Base-by-base conservation (phyloP, 2,888 invertebrate genomes). In the Sturmia bella region DNA sequence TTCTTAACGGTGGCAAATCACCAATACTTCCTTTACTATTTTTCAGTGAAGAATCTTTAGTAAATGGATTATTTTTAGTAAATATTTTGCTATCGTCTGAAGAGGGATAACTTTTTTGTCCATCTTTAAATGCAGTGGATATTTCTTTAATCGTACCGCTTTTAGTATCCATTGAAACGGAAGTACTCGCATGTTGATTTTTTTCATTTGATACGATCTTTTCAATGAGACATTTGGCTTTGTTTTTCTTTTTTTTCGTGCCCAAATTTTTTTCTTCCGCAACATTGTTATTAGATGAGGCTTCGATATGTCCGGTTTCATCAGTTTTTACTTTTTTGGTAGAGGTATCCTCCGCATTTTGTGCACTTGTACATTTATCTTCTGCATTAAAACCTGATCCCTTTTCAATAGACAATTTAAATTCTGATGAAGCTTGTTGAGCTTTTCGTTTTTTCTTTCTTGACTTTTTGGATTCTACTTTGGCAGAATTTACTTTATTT, bases 1-100 rank as follows among this genome's bases (percentile, higher is more conserved):
- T 84, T 2, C 84, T 84, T 43, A 85, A 78, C 7, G 87, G 82
- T 24, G 86, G 84, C 19, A 83, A 75, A 0, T 32, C 9, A 3
- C 66, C 57, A 12, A 32, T 11, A 13, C 7, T 39, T 45, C 68
- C 50, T 63, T 19, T 54, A 13, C 21, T 0, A 11, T 43, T 39
- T 2, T 13, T 61, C 13, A 59, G 15, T 5, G 41, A 17, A 9
- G 37, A 6, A 11, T 7, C 32, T 52, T 61, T 74, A 4, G 57
- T 24, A 66, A 82, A 82, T 11, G 78, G 82, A 79, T 82, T 82
- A 15, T 70, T 54, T 32, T 70, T 74, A 1, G 17, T n/a, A 41
- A 7, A 12, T 6, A 41, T 0, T 45, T 61, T 45, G 21, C 12
- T 45, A 39, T 9, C 43, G 11, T 41, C 19, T 21, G 21, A 0